A percentile compares a stretch with the other conserved stretches of the same genome.
Evolutionary conservation across 1,140 invertebrate species (phyloP).

Genomic region (Lepidurus couesii): DNA sequence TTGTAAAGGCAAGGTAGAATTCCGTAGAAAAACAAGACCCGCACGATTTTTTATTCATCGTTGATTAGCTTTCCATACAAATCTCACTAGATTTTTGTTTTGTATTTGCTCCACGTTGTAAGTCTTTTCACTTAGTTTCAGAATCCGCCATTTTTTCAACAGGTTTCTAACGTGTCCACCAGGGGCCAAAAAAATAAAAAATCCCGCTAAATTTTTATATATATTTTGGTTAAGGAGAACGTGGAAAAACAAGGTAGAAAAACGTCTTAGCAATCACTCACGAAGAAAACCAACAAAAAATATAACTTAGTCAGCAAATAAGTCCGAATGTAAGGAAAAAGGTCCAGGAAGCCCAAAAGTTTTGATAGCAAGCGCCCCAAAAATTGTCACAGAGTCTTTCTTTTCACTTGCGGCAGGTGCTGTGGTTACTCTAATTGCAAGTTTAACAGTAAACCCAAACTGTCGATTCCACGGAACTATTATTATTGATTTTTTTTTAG

Average conservation of each 20-base stretch:
- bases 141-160: not conserved
- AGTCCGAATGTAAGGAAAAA: not conserved
- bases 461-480: no score
- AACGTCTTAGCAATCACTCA: no score
- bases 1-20: not conserved
- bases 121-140: not conserved
- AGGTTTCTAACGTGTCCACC: not conserved
- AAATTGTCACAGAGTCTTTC: not conserved
- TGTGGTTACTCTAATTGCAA: no score
- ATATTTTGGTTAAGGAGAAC: no score
- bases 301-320: no score
- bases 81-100: slow-evolving; percentile 6
- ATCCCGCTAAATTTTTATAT: no score
- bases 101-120: not conserved
- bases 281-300: no score
- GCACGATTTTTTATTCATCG: not conserved
- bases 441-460: no score
- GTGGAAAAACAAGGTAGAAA: no score
- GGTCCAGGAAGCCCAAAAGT: not conserved
- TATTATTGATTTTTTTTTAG: no score
- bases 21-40: slow-evolving; percentile 3
- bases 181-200: no score
- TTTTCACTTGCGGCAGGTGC: not conserved
- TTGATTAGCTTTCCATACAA: slow-evolving; percentile 15
- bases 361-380: not conserved